Percentiles rank a stretch among this genome's conserved stretches.
These are phyloP conservation scores for Xiphophorus maculatus DNA, from an alignment of 2,113 vertebrate species.

Conservation along the genomic window DNA sequence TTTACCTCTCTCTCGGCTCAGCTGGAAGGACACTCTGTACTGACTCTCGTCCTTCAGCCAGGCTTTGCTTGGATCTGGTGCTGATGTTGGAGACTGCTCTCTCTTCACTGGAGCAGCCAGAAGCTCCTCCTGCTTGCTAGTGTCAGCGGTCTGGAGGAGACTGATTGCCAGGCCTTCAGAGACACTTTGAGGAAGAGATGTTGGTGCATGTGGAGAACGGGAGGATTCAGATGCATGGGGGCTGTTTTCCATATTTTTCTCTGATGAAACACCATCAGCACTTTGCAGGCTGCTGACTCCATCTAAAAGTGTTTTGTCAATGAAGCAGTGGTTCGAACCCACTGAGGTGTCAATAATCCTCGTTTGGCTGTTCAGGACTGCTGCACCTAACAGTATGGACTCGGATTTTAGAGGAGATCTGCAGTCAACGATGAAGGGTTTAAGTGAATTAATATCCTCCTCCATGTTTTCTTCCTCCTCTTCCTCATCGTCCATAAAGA, in stretches of 20 bases:
- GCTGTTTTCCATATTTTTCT: constrained; percentile 84
- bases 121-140: constrained; percentile 78
- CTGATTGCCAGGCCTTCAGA: constrained; percentile 78
- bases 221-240: constrained; percentile 85
- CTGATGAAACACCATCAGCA: constrained; percentile 80
- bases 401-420: constrained; percentile 83
- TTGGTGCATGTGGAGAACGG: constrained; percentile 80
- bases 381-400: constrained; percentile 83
- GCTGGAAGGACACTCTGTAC: constrained; percentile 86
- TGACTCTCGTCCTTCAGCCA: constrained; percentile 89
- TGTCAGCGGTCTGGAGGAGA: constrained; percentile 73
- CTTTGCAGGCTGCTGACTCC: constrained; percentile 84
- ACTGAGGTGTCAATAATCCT: constrained; percentile 85
- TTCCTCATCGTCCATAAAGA: constrained; percentile 89
- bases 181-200: constrained; percentile 82
- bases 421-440: constrained; percentile 79
- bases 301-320: constrained; percentile 83
- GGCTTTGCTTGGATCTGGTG: constrained; percentile 74
- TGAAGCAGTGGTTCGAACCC: constrained; percentile 81
- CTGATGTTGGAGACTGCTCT: constrained; percentile 83
- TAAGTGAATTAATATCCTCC: constrained; percentile 64
- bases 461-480: constrained; percentile 80
- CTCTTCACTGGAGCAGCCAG: constrained; percentile 85
- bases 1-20: constrained; percentile 91
- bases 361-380: constrained; percentile 92